Conservation (phyloP, 2,113 vertebrate species). For the Helogale parvula region DNA sequence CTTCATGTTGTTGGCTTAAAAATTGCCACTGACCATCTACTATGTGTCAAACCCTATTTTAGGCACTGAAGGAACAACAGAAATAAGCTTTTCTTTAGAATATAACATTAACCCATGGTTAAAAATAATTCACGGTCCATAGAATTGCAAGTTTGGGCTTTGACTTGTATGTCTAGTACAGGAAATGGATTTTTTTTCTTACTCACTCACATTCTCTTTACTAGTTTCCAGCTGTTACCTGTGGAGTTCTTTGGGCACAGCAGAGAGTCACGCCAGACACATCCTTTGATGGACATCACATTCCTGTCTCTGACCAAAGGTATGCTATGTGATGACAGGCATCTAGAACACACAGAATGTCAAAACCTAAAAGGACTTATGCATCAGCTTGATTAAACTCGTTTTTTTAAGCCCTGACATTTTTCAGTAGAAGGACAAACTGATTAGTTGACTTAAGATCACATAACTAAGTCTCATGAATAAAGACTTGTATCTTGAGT, state of each 20-base stretch:
- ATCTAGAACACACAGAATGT: neutral
- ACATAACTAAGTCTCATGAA: neutral
- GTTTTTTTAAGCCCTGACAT: neutral
- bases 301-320: neutral
- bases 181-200: neutral
- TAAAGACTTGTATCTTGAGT: neutral
- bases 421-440: neutral
- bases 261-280: neutral
- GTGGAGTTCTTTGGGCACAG: neutral
- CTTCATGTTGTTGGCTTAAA: neutral
- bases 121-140: neutral
- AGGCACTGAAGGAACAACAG: neutral
- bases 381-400: neutral
- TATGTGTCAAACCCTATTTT: neutral
- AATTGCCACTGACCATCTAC: neutral
- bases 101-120: neutral
- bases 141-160: neutral
- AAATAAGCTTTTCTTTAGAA: neutral
- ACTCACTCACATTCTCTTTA: neutral
- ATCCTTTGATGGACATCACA: neutral
- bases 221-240: neutral
- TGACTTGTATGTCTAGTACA: neutral
- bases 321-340: neutral
- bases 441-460: neutral
- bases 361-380: neutral